These are phyloP conservation scores for Gobio gobio DNA, from an alignment of 2,113 vertebrate species.

Conservation along the genomic window DNA sequence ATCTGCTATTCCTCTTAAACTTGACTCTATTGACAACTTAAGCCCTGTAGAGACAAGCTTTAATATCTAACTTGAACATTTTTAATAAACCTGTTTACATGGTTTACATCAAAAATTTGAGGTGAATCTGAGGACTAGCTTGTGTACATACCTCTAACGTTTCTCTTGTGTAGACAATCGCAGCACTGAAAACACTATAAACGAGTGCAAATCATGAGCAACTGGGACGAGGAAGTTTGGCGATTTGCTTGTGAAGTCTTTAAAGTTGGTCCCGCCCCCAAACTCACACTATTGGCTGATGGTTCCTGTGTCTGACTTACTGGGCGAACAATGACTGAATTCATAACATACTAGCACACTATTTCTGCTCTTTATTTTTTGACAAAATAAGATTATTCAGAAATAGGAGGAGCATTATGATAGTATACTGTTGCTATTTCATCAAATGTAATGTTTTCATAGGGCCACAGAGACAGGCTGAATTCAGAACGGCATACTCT, in stretches of 20 bases:
- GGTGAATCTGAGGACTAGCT: background rate
- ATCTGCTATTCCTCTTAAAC: conserved; percentile 42
- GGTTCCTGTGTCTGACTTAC: too few relatives aligned
- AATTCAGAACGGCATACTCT: too few relatives aligned
- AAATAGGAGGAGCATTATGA: too few relatives aligned
- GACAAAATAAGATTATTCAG: too few relatives aligned
- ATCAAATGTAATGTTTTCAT: too few relatives aligned
- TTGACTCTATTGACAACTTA: conserved; percentile 3
- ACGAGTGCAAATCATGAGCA: background rate
- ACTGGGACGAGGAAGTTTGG: background rate
- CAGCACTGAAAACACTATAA: background rate
- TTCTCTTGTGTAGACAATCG: background rate
- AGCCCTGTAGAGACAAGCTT: background rate
- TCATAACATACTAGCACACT: too few relatives aligned
- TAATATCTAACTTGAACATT: background rate
- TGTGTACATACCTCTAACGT: background rate
- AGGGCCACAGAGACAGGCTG: too few relatives aligned
- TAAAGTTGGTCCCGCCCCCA: too few relatives aligned
- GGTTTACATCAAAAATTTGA: background rate
- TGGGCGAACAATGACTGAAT: too few relatives aligned
- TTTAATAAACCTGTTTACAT: background rate
- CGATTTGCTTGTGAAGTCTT: background rate
- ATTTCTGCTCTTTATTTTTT: too few relatives aligned
- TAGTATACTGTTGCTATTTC: too few relatives aligned
- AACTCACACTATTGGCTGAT: too few relatives aligned